Evolutionary conservation across 2,888 invertebrate species (phyloP).

Genomic region (Drosophila flavopinicola): DNA sequence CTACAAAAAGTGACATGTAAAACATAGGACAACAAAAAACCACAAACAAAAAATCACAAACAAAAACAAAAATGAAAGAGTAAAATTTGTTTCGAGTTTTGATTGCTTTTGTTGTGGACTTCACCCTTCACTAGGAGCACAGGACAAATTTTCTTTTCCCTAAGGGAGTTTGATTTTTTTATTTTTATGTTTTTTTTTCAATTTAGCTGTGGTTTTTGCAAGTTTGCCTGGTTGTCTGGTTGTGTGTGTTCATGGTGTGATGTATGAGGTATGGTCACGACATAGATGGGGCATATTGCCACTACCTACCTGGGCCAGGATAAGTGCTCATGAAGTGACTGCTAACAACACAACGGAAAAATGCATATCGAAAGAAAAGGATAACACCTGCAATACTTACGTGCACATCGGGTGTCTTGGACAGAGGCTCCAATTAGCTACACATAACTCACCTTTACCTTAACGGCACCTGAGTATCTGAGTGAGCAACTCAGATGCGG

Average conservation of each 20-base stretch:
- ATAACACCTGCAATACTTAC: conserved; percentile 39
- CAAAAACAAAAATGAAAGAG: conserved; percentile 52
- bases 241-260: conserved; percentile 26
- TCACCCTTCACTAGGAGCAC: conserved; percentile 31
- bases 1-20: conserved; percentile 56
- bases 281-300: conserved; percentile 33
- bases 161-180: conserved; percentile 31
- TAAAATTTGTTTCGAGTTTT: conserved; percentile 56
- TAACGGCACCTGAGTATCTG: conserved; percentile 6
- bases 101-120: conserved; percentile 49
- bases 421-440: conserved; percentile 22
- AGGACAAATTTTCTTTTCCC: conserved; percentile 49
- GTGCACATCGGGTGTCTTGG: background rate
- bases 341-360: conserved; percentile 39
- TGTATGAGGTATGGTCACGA: conserved; percentile 46
- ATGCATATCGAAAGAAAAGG: conserved; percentile 33
- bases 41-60: conserved; percentile 3
- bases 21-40: conserved; percentile 22
- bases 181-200: conserved; percentile 15
- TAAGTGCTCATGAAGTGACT: conserved; percentile 23
- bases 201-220: conserved; percentile 49
- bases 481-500: conserved; percentile 13
- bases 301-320: conserved; percentile 60
- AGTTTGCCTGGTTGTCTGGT: conserved; percentile 48
- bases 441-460: conserved; percentile 49